Evolutionary conservation across 2,888 invertebrate genomes (phyloP), one percentile per base, ranked within the genome.

Genomic region (Arrhopalites spinosus): DNA sequence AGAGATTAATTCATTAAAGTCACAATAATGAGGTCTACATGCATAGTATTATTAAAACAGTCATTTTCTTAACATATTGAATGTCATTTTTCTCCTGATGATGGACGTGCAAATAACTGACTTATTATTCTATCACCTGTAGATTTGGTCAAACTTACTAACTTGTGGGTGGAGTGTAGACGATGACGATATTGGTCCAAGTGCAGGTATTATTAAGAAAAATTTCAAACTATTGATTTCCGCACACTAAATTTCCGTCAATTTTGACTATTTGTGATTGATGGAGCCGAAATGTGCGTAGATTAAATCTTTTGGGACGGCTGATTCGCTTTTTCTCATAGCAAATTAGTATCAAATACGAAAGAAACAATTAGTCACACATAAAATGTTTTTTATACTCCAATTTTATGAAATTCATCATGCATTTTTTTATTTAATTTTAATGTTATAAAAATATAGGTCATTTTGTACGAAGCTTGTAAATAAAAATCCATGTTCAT

Each of bases 111-210:
- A n/a, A n/a, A n/a, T n/a, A n/a, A n/a, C n/a, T n/a, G n/a, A n/a
- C n/a, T n/a, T n/a, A n/a, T 36, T 7, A 36, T 7, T 36, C 36
- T 7, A 7, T 36, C 13, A 8, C 5, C 66, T 78, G 15, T 50
- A 81, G 81, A 81, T 81, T 45, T 81, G 78, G 47, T 30, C 67
- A 20, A 72, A 79, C 45, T 72, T 82, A n/a, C 59, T 80, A 15
- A 75, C 75, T n/a, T 78, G 79, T 67, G 81, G 81, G 5, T 82
- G 82, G 82, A 77, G 66, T 27, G 70, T 77, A n/a, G 76, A 72
- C 29, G 82, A 82, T 77, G 81, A 80, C 23, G 82, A 81, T 47
- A 73, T 81, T 67, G 81, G 80, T 11, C 80, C 79, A 23, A n/a
- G n/a, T n/a, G 78, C 78, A 13, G 77, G 78, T 5, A 13, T 59